phyloP scores from a whole-genome alignment of 1,140 invertebrate genomes.

The Cherax quadricarinatus region DNA sequence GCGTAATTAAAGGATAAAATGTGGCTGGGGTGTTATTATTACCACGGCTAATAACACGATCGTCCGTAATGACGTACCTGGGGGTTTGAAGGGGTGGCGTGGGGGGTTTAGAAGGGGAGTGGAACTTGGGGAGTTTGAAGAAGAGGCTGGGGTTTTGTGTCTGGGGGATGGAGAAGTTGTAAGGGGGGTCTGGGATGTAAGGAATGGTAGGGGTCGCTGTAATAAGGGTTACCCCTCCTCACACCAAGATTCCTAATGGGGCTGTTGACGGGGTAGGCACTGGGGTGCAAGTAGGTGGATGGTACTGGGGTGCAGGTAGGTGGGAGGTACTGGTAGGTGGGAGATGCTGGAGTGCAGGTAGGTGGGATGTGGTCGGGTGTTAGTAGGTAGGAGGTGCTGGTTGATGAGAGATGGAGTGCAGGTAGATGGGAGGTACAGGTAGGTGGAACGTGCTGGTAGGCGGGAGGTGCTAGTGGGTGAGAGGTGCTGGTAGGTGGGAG shows the following conservation, averaged over 20 bases:
- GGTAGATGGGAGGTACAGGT: background rate
- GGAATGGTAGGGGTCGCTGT: too few species aligned
- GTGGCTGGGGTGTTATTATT: constrained; percentile 63
- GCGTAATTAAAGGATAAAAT: constrained; percentile 69
- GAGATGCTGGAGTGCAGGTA: background rate
- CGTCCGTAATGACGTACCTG: constrained; percentile 30
- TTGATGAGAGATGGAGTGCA: background rate
- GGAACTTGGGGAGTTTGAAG: too few species aligned
- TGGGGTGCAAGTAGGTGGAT: background rate
- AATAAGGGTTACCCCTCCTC: background rate
- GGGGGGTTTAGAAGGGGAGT: background rate
- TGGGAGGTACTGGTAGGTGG: background rate
- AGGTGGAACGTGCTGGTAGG: too few species aligned
- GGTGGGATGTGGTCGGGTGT: background rate
- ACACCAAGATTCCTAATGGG: background rate
- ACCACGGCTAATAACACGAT: constrained; percentile 61
- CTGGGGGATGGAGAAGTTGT: background rate
- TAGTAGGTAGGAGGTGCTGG: background rate
- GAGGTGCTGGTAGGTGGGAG: too few species aligned
- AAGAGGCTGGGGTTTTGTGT: background rate
- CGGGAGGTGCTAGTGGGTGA: too few species aligned
- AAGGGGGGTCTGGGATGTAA: background rate
- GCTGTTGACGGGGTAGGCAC: background rate
- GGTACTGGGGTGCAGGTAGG: background rate
- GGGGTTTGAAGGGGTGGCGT: background rate